A percentile compares a stretch with the other conserved stretches of the same genome.
These are phyloP conservation scores for Antechinus flavipes DNA, from an alignment of 2,113 vertebrate species.

Conservation along the genomic window DNA sequence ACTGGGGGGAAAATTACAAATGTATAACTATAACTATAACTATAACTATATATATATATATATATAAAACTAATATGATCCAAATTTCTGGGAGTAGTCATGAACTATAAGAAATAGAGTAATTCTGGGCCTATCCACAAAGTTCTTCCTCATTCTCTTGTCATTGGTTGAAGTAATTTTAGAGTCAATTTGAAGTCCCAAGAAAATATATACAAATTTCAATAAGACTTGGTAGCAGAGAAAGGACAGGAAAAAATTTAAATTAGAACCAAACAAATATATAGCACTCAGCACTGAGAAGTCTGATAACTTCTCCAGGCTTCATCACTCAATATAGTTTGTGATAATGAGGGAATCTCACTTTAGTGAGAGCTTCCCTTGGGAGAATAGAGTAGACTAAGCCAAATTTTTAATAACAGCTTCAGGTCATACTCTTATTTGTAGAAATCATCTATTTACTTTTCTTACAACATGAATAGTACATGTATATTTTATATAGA, in stretches of 20 bases:
- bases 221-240: slow-evolving; percentile 23
- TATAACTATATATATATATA: too few species aligned
- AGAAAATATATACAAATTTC: not conserved
- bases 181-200: slow-evolving; percentile 6
- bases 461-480: not conserved
- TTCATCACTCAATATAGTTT: not conserved
- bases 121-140: not conserved
- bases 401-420: not conserved
- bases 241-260: slow-evolving; percentile 2
- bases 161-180: slow-evolving; percentile 35
- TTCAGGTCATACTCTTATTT: not conserved
- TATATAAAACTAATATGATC: not conserved
- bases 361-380: not conserved
- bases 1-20: not conserved
- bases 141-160: not conserved
- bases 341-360: not conserved
- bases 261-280: slow-evolving; percentile 23
- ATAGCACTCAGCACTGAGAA: not conserved
- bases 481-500: not conserved
- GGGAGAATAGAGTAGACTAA: not conserved
- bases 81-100: not conserved
- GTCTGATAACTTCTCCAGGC: not conserved
- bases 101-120: slow-evolving; percentile 2
- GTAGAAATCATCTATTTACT: not conserved
- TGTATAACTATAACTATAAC: too few species aligned